Base-by-base conservation (phyloP, 2,113 vertebrate genomes). In the Platanista minor region DNA sequence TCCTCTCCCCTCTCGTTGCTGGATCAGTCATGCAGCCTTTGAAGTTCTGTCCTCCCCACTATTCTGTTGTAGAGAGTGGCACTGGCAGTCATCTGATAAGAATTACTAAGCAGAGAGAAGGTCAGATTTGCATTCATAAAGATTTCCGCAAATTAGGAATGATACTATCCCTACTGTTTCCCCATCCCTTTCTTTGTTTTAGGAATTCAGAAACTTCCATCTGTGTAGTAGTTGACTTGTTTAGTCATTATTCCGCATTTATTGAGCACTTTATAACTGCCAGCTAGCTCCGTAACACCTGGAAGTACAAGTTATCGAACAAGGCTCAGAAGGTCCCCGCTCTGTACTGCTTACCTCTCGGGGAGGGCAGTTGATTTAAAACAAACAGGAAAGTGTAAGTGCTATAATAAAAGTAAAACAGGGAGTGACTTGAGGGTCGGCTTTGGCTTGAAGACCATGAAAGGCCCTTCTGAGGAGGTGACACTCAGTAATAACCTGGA, bases 401-500 rank as follows among this genome's bases (percentile, higher is more conserved):
- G 33, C 17, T 27, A 1, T 31, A 0, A 43, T 14, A 23, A 39
- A 23, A 92, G 64, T 10, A 31, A 57, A 69, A 23, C 10, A 1
- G 9, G 20, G 14, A 36, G 6, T 7, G 52, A 25, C 75, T 29
- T 23, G 52, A 77, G 43, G 23, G 52, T 41, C 12, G 46, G 69
- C 83, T 61, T 13, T n/a, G 39, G 54, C 29, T 43, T n/a, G 67
- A 14, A 12, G 25, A 41, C 64, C 49, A 64, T 23, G 27, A 66
- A 61, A 31, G 87, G 21, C 41, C n/a, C 67, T 69, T 52, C 4
- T 6, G 59, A 46, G 61, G 39, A n/a, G 15, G 49, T 17, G 27
- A n/a, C 8, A 2, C 49, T 61, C 15, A 2, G 15, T 49, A 59
- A 8, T 11, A 12, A 41, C 8, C 1, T n/a, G n/a, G n/a, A 0